Base-by-base conservation (phyloP, 2,888 invertebrate species). In the Macrosoma leucophasiata region DNA sequence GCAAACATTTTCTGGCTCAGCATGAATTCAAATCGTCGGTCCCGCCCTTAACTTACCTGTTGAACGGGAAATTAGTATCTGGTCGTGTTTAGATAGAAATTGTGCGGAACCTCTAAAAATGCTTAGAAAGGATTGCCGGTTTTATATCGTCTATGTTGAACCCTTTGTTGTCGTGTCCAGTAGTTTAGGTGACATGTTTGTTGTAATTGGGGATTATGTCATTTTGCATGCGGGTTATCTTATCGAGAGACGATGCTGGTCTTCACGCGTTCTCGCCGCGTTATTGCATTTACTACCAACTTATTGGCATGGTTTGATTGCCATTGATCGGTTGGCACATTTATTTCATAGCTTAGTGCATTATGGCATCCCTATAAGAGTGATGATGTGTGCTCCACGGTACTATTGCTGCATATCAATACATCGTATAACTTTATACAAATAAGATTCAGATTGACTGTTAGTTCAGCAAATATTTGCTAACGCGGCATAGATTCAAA, bases 41-140 rank as follows among this genome's bases (percentile, higher is more conserved):
- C 24, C 13, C 18, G 17, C 24, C 23, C 13, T 18, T 14, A 31
- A 12, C 30, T 23, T 31, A 31, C 30, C 30, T 31, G 30, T 31
- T 31, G 30, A 23, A 17, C 15, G 29, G 29, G 19, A 21, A 23
- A 30, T 23, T 30, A 22, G 22, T 15, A 17, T 30, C 12, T 30
- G 23, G 22, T 17, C 10, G 1, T 18, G 12, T 7, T 2, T 13
- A 15, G 10, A 10, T 26, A 26, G 14, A 15, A 11, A 9, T 26
- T 26, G 26, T 17, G 7, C 21, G 20, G 14, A 22, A 21, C 21
- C 29, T 29, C 9, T 29, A 14, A 20, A 29, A 30, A 30, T 22
- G 23, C 29, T 17, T 7, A 17, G 14, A 22, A 17, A 7, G 23
- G 23, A 22, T 30, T 30, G 21, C 15, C n/a, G 7, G 14, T 14